Conservation (phyloP, 2,888 invertebrate genomes). For the Neoscelio sp. region DNA sequence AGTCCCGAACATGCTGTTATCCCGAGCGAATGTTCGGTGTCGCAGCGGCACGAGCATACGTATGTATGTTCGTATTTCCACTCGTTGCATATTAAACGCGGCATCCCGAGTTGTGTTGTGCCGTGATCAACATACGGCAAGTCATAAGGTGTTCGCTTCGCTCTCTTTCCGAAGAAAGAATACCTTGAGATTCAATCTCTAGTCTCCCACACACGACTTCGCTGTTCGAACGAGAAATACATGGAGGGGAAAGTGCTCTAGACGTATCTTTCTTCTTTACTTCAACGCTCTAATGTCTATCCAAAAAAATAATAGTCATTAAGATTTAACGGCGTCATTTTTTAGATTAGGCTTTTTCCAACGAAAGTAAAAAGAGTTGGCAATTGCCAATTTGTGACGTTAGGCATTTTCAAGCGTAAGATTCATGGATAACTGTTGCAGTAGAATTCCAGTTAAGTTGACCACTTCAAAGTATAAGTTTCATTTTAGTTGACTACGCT, state of each 20-base stretch:
- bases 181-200: conserved; percentile 55
- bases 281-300: too few relatives aligned
- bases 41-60: conserved; percentile 57
- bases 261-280: too few relatives aligned
- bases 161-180: conserved; percentile 51
- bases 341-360: too few relatives aligned
- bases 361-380: too few relatives aligned
- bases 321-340: too few relatives aligned
- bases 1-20: conserved; percentile 56
- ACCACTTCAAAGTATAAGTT: not conserved
- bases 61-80: conserved; percentile 57
- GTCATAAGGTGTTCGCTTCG: conserved; percentile 75
- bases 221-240: conserved; percentile 41
- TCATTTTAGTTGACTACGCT: conserved; percentile 39
- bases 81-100: conserved; percentile 79
- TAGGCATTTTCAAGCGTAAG: too few relatives aligned
- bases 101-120: conserved; percentile 63
- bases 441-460: conserved; percentile 11
- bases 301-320: too few relatives aligned
- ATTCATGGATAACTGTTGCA: conserved; percentile 29
- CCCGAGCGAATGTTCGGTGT: conserved; percentile 62
- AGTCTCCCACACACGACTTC: conserved; percentile 58
- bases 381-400: too few relatives aligned
- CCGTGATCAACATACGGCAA: conserved; percentile 80
- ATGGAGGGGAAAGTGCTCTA: not conserved